Percentiles rank a stretch among this genome's conserved stretches.
Evolutionary conservation across 1,140 invertebrate genomes (phyloP).

Genomic region (Penaeus japonicus): DNA sequence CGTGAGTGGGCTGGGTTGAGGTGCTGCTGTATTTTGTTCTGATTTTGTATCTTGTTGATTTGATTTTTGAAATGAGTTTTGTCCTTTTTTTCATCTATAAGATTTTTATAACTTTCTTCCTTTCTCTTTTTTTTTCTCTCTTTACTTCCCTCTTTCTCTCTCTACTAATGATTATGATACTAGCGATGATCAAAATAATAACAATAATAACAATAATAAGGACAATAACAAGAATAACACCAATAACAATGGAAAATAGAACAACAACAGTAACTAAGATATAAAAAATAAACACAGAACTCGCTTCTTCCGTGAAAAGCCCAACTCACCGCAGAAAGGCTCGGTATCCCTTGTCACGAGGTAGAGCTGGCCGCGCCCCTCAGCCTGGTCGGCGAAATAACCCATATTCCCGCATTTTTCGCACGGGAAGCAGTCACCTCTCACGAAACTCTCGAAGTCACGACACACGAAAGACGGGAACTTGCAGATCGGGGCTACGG

Average conservation of each 20-base stretch:
- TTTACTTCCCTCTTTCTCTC: background rate
- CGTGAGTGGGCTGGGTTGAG: too few species aligned
- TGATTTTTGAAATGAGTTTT: background rate
- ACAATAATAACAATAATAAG: background rate
- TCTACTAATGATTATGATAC: too few species aligned
- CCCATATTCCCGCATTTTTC: constrained; percentile 89
- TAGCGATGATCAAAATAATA: too few species aligned
- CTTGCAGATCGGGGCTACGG: constrained; percentile 85
- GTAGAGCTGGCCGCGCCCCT: constrained; percentile 79
- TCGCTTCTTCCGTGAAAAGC: background rate
- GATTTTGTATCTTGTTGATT: background rate
- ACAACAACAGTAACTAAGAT: too few species aligned
- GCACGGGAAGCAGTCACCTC: constrained; percentile 72
- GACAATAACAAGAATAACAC: too few species aligned
- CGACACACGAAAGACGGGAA: constrained; percentile 89
- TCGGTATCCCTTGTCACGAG: constrained; percentile 88
- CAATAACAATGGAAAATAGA: too few species aligned
- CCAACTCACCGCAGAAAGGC: constrained; percentile 82
- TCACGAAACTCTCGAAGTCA: constrained; percentile 83
- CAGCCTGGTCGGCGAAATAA: constrained; percentile 85
- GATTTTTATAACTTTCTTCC: background rate
- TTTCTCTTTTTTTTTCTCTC: background rate
- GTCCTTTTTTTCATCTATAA: background rate
- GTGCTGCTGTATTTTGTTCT: background rate
- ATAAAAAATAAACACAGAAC: constrained; percentile 3